A percentile compares a stretch with the other conserved stretches of the same genome.
Conservation (phyloP, 1,140 invertebrate species). For the Cydia strobilella region DNA sequence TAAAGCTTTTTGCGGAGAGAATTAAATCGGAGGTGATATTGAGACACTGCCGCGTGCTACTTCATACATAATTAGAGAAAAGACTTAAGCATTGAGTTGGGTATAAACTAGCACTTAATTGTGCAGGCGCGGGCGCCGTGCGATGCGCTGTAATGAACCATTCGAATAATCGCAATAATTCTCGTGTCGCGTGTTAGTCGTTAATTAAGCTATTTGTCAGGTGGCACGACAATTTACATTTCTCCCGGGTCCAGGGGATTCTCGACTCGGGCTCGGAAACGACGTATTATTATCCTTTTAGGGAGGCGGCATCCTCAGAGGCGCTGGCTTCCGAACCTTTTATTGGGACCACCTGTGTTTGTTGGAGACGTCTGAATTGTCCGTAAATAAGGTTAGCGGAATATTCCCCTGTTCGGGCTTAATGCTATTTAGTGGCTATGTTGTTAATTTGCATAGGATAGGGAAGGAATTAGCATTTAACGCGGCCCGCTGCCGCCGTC, state of each 20-base stretch:
- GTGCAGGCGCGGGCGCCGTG: constrained; percentile 41
- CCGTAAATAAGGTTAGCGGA: constrained; percentile 76
- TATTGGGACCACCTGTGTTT: constrained; percentile 77
- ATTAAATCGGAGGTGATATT: constrained; percentile 29
- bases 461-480: constrained; percentile 66
- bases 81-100: constrained; percentile 36
- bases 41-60: not conserved
- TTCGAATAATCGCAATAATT: constrained; percentile 72
- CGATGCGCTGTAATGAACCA: constrained; percentile 50
- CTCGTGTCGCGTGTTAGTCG: constrained; percentile 69
- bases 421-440: constrained; percentile 66
- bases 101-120: constrained; percentile 53
- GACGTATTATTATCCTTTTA: constrained; percentile 80
- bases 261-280: constrained; percentile 65
- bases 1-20: constrained; percentile 26
- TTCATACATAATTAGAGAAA: constrained; percentile 27
- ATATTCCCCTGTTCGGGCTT: constrained; percentile 61
- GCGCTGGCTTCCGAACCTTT: constrained; percentile 69
- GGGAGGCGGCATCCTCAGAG: constrained; percentile 73
- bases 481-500: constrained; percentile 48
- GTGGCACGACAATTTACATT: constrained; percentile 74
- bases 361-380: constrained; percentile 77
- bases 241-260: constrained; percentile 65
- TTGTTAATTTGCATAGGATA: constrained; percentile 62
- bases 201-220: constrained; percentile 81